Evolutionary conservation across 2,797 vertebrate genomes (phyloP).

Genomic region (Ambastaia sidthimunki): DNA sequence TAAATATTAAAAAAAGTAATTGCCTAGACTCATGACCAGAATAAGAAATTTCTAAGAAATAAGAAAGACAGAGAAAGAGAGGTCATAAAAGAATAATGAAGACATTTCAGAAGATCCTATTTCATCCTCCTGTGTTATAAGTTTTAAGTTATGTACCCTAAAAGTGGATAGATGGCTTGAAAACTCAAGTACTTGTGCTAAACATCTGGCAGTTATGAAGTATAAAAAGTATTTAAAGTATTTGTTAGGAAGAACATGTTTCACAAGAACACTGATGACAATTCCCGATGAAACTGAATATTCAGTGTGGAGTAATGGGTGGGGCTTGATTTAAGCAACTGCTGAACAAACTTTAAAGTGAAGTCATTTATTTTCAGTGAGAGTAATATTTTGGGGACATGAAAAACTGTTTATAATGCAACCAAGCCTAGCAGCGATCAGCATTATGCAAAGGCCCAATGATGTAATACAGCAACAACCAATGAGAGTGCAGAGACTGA

Average conservation of each 20-base stretch:
- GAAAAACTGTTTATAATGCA: no score
- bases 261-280: not conserved
- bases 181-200: not conserved
- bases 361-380: no score
- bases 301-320: not conserved
- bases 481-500: no score
- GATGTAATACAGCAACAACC: no score
- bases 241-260: not conserved
- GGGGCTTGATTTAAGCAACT: not conserved
- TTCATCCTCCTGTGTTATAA: slow-evolving; percentile 52
- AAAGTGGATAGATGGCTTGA: not conserved
- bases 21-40: slow-evolving; percentile 62
- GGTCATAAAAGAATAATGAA: slow-evolving; percentile 50
- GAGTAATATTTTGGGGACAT: no score
- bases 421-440: no score
- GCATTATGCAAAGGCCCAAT: no score
- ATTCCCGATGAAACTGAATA: not conserved
- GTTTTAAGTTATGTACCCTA: slow-evolving; percentile 1
- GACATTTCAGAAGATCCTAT: slow-evolving; percentile 45
- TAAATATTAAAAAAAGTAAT: slow-evolving; percentile 65
- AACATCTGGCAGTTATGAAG: slow-evolving; percentile 8
- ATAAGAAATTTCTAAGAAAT: slow-evolving; percentile 48
- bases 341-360: no score
- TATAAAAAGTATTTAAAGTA: not conserved
- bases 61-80: slow-evolving; percentile 30